phyloP scores from a whole-genome alignment of 1,140 invertebrate species.

The Coenobita brevimanus region DNA sequence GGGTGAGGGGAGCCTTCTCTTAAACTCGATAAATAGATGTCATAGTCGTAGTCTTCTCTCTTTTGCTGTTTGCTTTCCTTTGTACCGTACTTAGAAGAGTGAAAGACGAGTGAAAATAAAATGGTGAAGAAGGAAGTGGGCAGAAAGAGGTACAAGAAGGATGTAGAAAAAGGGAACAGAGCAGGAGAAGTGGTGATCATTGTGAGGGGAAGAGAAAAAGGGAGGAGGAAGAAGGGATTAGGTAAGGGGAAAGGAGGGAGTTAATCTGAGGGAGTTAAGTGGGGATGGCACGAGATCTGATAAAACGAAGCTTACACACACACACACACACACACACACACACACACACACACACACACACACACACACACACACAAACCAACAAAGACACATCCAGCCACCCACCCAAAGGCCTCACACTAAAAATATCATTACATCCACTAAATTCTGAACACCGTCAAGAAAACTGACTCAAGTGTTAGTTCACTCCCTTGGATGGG shows the following conservation, averaged over 20 bases:
- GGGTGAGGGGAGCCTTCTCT: no score
- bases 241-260: neutral
- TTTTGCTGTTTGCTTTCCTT: no score
- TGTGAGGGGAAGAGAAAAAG: neutral
- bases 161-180: neutral
- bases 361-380: neutral
- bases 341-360: neutral
- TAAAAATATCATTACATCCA: no score
- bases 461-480: no score
- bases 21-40: no score
- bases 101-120: no score
- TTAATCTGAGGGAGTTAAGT: neutral
- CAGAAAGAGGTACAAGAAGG: no score
- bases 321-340: neutral
- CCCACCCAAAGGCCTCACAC: no score
- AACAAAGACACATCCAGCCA: neutral
- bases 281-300: neutral
- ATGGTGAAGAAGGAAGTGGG: no score
- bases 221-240: neutral
- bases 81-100: no score
- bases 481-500: neutral
- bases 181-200: neutral
- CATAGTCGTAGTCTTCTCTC: no score
- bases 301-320: neutral
- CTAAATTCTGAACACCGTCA: no score